These are phyloP conservation scores for Lagopus muta DNA, from an alignment of 2,113 vertebrate genomes.

Conservation along the genomic window DNA sequence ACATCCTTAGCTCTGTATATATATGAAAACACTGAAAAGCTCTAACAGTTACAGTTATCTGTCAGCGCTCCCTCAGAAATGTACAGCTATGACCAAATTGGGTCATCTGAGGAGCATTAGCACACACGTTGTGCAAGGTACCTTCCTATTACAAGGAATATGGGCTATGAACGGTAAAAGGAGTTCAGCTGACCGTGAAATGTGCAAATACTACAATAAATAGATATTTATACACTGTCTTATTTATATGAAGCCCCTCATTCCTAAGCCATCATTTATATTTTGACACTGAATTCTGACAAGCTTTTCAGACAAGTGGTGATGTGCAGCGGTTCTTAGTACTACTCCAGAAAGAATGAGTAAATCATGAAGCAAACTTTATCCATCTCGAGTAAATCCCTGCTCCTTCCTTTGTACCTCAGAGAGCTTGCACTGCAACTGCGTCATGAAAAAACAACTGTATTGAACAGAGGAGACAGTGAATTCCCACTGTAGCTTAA, in stretches of 20 bases:
- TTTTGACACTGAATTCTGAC: not conserved
- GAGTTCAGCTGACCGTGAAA: constrained; percentile 13
- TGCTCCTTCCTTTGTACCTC: not conserved
- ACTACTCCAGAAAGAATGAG: not conserved
- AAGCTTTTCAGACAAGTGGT: not conserved
- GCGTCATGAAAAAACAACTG: accelerated
- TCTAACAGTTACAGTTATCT: not conserved
- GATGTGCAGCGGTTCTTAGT: not conserved
- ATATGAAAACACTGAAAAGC: not conserved
- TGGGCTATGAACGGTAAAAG: not conserved
- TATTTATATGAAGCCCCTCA: not conserved
- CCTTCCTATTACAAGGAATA: constrained; percentile 4
- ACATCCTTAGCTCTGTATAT: not conserved
- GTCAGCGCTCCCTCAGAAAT: not conserved
- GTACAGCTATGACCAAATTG: not conserved
- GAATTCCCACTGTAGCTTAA: constrained; percentile 32
- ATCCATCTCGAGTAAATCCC: not conserved
- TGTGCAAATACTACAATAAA: constrained; percentile 29
- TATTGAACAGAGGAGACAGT: not conserved
- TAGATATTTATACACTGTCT: not conserved
- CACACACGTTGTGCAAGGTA: not conserved
- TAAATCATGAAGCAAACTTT: constrained; percentile 13
- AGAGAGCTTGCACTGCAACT: not conserved
- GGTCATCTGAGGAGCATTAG: not conserved
- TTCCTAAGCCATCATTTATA: not conserved